Base-by-base conservation (phyloP, 2,113 vertebrate genomes). In the Albula glossodonta region DNA sequence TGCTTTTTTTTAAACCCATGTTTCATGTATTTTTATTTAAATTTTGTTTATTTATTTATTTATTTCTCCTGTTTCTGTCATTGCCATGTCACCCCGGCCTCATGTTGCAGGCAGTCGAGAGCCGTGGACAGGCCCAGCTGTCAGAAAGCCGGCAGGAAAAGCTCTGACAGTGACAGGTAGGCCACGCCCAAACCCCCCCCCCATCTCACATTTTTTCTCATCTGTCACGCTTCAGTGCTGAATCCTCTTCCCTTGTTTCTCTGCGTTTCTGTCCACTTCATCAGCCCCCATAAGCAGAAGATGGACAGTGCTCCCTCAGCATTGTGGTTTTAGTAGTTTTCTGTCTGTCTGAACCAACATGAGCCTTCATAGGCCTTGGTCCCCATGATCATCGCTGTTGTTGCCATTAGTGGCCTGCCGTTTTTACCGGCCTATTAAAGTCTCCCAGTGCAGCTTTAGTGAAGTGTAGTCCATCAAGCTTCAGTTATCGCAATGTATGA, bases 111-210 rank as follows among this genome's bases (percentile, higher is more conserved):
- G 96, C 97, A 97, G 91, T 95, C 97, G 94, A 96, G 96, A 96
- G 97, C 96, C 92, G 94, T 96, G 96, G 97, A 98, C 94, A 96
- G 95, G 93, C 94, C 97, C 94, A 97, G 96, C 94, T 96, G 94
- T 96, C 97, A 96, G 92, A 97, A 96, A 95, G 94, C 94, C 93
- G 92, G 95, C 96, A 97, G 96, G 94, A 98, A 97, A 95, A 93
- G 93, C 93, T 91, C 92, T 95, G 97, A 97, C 93, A 93, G 95
- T 85, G 84, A 85, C 77, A 85, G 84, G 84, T 85, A 60, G 78
- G 84, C 78, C 41, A 50, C 17, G 10, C 31, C n/a, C n/a, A n/a
- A n/a, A n/a, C n/a, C n/a, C n/a, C n/a, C n/a, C n/a, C 70, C 83
- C 41, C 84, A 80, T 80, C 52, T n/a, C 53, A 80, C 78, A 8